phyloP scores from a whole-genome alignment of 2,888 invertebrate species.

The Bursaphelenchus okinawaensis region DNA sequence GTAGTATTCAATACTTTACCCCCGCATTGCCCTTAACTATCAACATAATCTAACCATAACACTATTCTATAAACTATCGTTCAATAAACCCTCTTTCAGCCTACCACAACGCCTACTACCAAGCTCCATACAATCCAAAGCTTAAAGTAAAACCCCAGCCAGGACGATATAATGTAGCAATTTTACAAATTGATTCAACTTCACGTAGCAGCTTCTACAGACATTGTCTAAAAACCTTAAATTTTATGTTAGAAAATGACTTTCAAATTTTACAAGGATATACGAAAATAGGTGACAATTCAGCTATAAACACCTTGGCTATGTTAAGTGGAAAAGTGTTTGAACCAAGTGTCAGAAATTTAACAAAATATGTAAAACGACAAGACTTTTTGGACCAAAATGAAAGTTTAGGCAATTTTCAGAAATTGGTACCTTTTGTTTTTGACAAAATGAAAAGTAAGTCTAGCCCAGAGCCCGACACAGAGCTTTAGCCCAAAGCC shows the following conservation, averaged over 20 bases:
- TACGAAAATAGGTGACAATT: slow-evolving; percentile 88
- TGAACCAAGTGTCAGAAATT: neutral
- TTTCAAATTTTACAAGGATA: slow-evolving; percentile 78
- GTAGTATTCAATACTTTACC: too few species aligned
- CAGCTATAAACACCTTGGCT: slow-evolving; percentile 68
- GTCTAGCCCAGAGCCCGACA: too few species aligned
- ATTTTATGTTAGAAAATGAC: slow-evolving; percentile 66
- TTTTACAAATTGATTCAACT: slow-evolving; percentile 34
- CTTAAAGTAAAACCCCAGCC: neutral
- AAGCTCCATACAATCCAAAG: neutral
- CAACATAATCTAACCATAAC: too few species aligned
- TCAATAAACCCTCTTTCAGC: neutral
- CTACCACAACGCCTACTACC: slow-evolving; percentile 3
- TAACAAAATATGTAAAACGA: neutral
- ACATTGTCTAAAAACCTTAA: slow-evolving; percentile 60
- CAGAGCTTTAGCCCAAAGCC: too few species aligned
- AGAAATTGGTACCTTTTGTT: neutral
- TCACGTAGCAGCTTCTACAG: slow-evolving; percentile 43
- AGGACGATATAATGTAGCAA: slow-evolving; percentile 14
- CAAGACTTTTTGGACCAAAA: neutral
- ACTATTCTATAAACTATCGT: neutral
- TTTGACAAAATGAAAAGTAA: neutral
- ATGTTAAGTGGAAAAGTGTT: neutral
- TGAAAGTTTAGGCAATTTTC: neutral
- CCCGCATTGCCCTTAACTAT: too few species aligned